These are phyloP conservation scores for Ursus arctos DNA, from an alignment of 2,113 vertebrate genomes.

Conservation along the genomic window DNA sequence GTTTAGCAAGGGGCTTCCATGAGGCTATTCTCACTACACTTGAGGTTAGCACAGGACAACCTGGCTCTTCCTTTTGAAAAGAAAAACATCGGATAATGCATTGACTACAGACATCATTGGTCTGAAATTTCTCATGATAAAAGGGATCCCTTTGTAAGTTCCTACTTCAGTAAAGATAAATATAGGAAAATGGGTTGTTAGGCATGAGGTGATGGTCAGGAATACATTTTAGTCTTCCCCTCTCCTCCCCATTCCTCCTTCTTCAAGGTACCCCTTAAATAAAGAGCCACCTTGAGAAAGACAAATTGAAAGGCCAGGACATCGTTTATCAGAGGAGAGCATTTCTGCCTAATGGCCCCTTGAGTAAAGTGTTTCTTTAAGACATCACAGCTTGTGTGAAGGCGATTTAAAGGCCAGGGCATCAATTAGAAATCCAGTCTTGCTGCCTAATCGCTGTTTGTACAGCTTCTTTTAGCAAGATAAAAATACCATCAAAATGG, in stretches of 20 bases:
- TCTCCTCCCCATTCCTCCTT: neutral
- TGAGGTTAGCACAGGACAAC: neutral
- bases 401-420: constrained; percentile 76
- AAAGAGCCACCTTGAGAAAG: constrained; percentile 71
- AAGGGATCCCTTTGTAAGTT: neutral
- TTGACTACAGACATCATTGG: neutral
- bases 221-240: neutral
- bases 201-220: neutral
- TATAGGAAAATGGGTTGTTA: neutral
- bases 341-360: constrained; percentile 68
- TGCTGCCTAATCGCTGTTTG: constrained; percentile 58
- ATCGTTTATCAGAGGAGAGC: constrained; percentile 65
- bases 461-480: constrained; percentile 61
- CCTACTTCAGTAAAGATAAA: constrained; percentile 34
- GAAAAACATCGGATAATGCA: neutral
- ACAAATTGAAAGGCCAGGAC: constrained; percentile 58
- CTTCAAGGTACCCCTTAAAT: constrained; percentile 50
- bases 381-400: constrained; percentile 58
- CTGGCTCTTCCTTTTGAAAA: neutral
- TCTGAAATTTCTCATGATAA: neutral
- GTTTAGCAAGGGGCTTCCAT: neutral
- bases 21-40: neutral
- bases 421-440: constrained; percentile 76
- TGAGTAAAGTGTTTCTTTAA: constrained; percentile 76
- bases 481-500: constrained; percentile 72